Conservation (phyloP, 2,113 vertebrate species). For the Heloderma charlesbogerti region DNA sequence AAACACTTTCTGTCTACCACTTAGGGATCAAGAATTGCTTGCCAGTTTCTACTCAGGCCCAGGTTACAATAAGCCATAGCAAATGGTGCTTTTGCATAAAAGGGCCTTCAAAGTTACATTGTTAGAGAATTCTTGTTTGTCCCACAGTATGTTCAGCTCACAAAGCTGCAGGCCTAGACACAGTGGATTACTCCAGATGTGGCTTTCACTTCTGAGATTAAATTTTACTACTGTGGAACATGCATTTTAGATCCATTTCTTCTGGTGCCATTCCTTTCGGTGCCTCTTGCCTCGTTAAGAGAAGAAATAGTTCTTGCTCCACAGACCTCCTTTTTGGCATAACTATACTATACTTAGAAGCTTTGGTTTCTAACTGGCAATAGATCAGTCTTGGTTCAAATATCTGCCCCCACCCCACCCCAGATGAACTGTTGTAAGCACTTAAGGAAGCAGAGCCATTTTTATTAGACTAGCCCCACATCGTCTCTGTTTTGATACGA, state of each 20-base stretch:
- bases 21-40: background rate
- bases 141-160: background rate
- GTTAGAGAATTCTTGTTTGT: background rate
- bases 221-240: background rate
- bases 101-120: background rate
- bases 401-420: background rate
- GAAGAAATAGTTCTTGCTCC: background rate
- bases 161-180: background rate
- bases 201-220: background rate
- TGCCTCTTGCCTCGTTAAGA: background rate
- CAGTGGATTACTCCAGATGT: slow-evolving; percentile 18
- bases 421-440: background rate
- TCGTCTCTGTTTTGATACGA: background rate
- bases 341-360: background rate
- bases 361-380: background rate
- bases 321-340: background rate
- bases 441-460: background rate
- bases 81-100: slow-evolving; percentile 22
- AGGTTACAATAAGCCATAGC: background rate
- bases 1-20: background rate
- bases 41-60: background rate
- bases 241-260: background rate
- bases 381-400: background rate
- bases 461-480: background rate
- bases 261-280: background rate